phyloP scores from a whole-genome alignment of 2,113 vertebrate species.

The Morphnarchus princeps region DNA sequence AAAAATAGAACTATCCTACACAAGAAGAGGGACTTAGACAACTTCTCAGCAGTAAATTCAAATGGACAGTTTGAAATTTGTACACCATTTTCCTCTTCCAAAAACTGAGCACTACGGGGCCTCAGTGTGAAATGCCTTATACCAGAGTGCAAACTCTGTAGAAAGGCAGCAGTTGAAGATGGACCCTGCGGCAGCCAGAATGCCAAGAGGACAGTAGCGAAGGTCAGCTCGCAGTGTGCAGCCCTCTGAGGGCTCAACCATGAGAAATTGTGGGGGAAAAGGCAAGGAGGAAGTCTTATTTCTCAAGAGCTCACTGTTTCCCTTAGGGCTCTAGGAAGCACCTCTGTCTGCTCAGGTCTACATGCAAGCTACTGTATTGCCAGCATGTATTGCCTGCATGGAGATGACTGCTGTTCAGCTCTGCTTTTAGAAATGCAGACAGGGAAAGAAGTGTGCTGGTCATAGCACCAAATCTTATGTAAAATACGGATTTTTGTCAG shows the following conservation, averaged over 20 bases:
- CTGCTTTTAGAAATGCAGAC: background rate
- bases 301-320: background rate
- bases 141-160: background rate
- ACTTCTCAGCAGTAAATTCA: background rate
- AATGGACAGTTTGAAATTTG: background rate
- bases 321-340: background rate
- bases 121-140: background rate
- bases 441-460: background rate
- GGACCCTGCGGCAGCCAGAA: background rate
- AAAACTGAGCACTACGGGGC: background rate
- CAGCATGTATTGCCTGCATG: background rate
- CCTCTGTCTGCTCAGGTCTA: background rate
- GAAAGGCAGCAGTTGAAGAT: background rate
- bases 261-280: accelerated
- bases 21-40: background rate
- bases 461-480: background rate
- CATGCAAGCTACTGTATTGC: background rate
- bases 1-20: background rate
- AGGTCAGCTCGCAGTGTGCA: background rate
- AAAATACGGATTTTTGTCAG: background rate
- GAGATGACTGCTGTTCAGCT: background rate
- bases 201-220: background rate
- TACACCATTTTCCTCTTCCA: background rate
- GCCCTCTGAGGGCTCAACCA: background rate
- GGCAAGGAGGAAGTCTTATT: background rate